Base-by-base conservation (phyloP, 2,113 vertebrate genomes). In the Astur gentilis region DNA sequence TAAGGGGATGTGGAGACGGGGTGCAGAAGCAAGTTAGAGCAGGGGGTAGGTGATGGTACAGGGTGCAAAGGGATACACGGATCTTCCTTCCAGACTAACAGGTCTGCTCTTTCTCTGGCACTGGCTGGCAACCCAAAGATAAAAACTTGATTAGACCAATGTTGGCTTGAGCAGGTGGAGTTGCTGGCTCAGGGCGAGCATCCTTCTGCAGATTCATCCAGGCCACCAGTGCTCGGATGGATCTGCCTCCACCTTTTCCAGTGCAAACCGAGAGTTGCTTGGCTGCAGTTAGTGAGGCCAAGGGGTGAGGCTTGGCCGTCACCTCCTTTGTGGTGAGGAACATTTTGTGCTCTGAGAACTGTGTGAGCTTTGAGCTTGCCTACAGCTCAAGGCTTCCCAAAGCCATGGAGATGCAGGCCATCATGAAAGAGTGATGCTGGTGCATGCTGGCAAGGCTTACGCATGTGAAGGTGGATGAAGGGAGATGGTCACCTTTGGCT, bases 21-120 rank as follows among this genome's bases (percentile, higher is more conserved):
- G 2, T n/a, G 78, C 11, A 16, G 52, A 22, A 38, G 27, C 16
- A 55, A 19, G 32, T 50, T 13, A 6, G 10, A 23, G 44, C 26
- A 29, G 36, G 21, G 29, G 19, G 16, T 8, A 10, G 66, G 22
- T 85, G 70, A 11, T 50, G 38, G 7, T 15, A 9, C 17, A 26
- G 25, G 34, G 14, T 13, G 6, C 22, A 13, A 25, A 62, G 66
- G 23, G n/a, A 3, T 15, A 2, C 0, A 0, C 3, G 66, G 16
- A 50, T 36, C 60, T 83, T 70, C 54, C 42, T 62, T 54, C 14
- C 9, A 26, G 42, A 8, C 42, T 8, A 9, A 14, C 8, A 6
- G 66, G 11, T 36, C 36, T 77, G 49, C 19, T 50, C 31, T 11
- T 32, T 25, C 36, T 38, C 47, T 71, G 55, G 31, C 3, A 3